Percentiles rank a stretch among this genome's conserved stretches.
phyloP scores from a whole-genome alignment of 1,140 invertebrate species.

The Danaus melanippus region DNA sequence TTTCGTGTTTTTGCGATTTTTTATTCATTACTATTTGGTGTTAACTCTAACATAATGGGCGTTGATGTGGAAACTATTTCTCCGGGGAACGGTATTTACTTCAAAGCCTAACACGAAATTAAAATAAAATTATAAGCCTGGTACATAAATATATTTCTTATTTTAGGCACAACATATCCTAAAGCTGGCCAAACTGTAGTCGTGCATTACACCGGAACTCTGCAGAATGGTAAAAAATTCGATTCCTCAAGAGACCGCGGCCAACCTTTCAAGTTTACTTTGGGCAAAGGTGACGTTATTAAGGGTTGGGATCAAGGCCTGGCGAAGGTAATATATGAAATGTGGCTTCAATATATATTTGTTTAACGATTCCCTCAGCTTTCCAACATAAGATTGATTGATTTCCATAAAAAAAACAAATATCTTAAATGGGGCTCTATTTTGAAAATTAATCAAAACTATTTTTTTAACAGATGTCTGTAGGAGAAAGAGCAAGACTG shows the following conservation, averaged over 20 bases:
- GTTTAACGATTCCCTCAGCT: too few species aligned
- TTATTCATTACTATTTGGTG: too few species aligned
- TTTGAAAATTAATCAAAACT: too few species aligned
- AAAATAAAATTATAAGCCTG: too few species aligned
- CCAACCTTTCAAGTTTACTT: conserved; percentile 93
- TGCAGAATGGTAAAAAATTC: conserved; percentile 89
- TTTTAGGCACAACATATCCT: conserved; percentile 88
- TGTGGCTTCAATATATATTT: conserved; percentile 4
- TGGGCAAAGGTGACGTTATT: conserved; percentile 95
- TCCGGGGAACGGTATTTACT: conserved; percentile 80
- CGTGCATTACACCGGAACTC: conserved; percentile 94
- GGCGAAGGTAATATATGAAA: conserved; percentile 77
- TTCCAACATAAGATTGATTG: too few species aligned
- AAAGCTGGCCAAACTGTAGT: conserved; percentile 94
- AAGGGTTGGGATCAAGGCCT: conserved; percentile 97
- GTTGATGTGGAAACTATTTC: conserved; percentile 82
- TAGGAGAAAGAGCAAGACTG: conserved; percentile 91
- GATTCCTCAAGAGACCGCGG: conserved; percentile 94
- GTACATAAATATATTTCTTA: conserved; percentile 6
- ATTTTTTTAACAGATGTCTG: conserved; percentile 82
- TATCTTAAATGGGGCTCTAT: too few species aligned
- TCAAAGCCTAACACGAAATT: background rate
- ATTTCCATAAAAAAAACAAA: too few species aligned
- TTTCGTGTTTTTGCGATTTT: too few species aligned
- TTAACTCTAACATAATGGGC: conserved; percentile 73